phyloP scores from a whole-genome alignment of 2,888 invertebrate genomes.

The Microctonus brassicae region DNA sequence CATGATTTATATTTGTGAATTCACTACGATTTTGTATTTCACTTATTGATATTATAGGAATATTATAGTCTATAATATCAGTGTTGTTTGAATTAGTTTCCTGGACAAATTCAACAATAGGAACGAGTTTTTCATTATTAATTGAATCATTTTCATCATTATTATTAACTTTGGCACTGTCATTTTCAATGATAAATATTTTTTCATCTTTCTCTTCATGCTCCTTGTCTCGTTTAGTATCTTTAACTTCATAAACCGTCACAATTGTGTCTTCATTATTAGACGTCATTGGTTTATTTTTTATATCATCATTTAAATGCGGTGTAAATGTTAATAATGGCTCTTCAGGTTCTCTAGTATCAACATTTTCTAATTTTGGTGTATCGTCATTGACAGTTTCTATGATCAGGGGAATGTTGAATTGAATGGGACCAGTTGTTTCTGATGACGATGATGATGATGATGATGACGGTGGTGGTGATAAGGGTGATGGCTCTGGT shows the following conservation, averaged over 20 bases:
- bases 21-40: slow-evolving; percentile 4
- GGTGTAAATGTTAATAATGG: neutral
- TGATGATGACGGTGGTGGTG: slow-evolving; percentile 15
- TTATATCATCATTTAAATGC: slow-evolving; percentile 2
- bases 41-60: slow-evolving; percentile 44
- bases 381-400: slow-evolving; percentile 19
- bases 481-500: slow-evolving; percentile 17
- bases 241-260: slow-evolving; percentile 38
- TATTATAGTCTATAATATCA: slow-evolving; percentile 58
- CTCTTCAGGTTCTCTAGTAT: slow-evolving; percentile 6
- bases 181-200: slow-evolving; percentile 45
- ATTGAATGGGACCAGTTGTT: slow-evolving; percentile 59
- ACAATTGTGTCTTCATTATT: slow-evolving; percentile 31
- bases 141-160: slow-evolving; percentile 2
- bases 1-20: neutral
- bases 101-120: slow-evolving; percentile 56
- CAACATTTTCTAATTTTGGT: slow-evolving; percentile 18
- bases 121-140: slow-evolving; percentile 43
- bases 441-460: slow-evolving; percentile 25
- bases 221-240: neutral
- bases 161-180: slow-evolving; percentile 37
- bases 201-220: slow-evolving; percentile 22
- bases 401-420: slow-evolving; percentile 60
- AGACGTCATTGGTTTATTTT: slow-evolving; percentile 11
- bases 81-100: slow-evolving; percentile 53